Evolutionary conservation across 1,140 invertebrate species (phyloP).

Genomic region (Piezodorus guildinii): DNA sequence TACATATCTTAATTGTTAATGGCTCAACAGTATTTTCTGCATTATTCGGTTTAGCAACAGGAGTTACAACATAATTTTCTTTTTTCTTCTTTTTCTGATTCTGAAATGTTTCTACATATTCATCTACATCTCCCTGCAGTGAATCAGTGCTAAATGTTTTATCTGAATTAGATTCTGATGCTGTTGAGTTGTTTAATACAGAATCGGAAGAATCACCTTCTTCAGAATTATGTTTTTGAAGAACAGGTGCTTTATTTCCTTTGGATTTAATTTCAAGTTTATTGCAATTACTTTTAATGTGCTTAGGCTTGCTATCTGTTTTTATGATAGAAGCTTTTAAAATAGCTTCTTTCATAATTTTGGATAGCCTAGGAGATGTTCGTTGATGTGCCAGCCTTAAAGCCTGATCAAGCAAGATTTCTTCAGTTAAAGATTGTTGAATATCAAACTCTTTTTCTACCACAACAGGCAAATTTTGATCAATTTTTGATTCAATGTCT

Average conservation of each 20-base stretch:
- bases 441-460: constrained; percentile 11
- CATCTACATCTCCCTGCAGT: too few relatives aligned
- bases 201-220: background rate
- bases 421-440: constrained; percentile 9
- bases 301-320: too few relatives aligned
- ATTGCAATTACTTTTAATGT: background rate
- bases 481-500: constrained; percentile 11
- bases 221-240: background rate
- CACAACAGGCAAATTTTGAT: background rate
- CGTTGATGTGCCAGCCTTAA: background rate
- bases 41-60: too few relatives aligned
- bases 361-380: constrained; percentile 1
- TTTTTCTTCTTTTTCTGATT: too few relatives aligned
- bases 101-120: too few relatives aligned
- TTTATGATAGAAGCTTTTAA: too few relatives aligned
- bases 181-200: background rate
- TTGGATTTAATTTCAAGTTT: background rate
- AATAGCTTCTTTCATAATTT: too few relatives aligned
- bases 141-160: too few relatives aligned
- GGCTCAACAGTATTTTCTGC: too few relatives aligned
- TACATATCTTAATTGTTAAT: too few relatives aligned
- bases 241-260: background rate
- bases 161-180: too few relatives aligned
- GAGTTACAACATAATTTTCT: too few relatives aligned
- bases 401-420: constrained; percentile 7